Evolutionary conservation across 2,888 invertebrate genomes (phyloP), one percentile per base, ranked within the genome.

Genomic region (Theristus sp.): DNA sequence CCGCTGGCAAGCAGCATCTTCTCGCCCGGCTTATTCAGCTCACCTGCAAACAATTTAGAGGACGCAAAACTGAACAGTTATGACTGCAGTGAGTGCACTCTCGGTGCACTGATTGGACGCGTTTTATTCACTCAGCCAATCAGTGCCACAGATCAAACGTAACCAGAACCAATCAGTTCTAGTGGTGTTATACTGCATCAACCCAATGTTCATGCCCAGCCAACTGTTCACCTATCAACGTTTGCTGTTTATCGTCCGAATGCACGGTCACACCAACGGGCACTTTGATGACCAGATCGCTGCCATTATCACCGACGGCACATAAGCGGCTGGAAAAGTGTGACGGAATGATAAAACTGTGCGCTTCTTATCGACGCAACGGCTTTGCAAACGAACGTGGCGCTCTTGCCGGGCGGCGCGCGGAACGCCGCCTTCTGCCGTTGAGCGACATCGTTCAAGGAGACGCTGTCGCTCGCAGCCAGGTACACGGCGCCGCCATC

Each of bases 1-100:
- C 90, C 90, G 67, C 82, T 6, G 10, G 52, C 52, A 6, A 52
- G 17, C 20, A 52, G 52, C 20, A 52, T 10, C 52, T 6, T 52
- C n/a, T 52, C 25, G 25, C n/a, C 20, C 6, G 20, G n/a, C 24
- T 52, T 52, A 24, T 52, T 52, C 52, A 52, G 13, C 20, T 52
- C 52, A 24, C n/a, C 52, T 52, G 24, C 6, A 24, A 20, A 52
- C 10, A 52, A 52, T n/a, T n/a, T n/a, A n/a, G n/a, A n/a, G n/a
- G n/a, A n/a, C n/a, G n/a, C n/a, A n/a, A n/a, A n/a, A n/a, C n/a
- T n/a, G n/a, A n/a, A n/a, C n/a, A n/a, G n/a, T n/a, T n/a, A n/a
- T n/a, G n/a, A n/a, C n/a, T n/a, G n/a, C n/a, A n/a, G n/a, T n/a
- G n/a, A n/a, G n/a, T n/a, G n/a, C n/a, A n/a, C n/a, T n/a, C n/a